phyloP scores from a whole-genome alignment of 1,140 invertebrate genomes.

The Drosophila obscura region DNA sequence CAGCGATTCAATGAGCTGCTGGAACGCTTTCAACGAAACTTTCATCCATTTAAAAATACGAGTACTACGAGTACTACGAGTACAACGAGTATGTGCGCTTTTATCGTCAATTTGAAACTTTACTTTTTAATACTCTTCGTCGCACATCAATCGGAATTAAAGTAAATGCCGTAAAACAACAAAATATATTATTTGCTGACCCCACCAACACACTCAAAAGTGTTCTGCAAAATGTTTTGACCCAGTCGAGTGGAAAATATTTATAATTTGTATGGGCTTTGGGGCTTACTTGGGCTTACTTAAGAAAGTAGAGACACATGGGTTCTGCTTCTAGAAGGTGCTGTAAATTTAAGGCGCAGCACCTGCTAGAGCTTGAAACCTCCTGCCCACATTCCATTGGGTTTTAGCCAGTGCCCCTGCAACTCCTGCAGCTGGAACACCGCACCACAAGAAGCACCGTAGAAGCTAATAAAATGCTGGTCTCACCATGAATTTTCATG shows the following conservation, averaged over 20 bases:
- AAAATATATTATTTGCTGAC: slow-evolving; percentile 20
- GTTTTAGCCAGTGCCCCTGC: too few relatives aligned
- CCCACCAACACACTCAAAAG: too few relatives aligned
- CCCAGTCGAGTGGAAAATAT: neutral
- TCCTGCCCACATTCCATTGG: too few relatives aligned
- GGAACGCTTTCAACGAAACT: slow-evolving; percentile 21
- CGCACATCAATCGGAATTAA: slow-evolving; percentile 24
- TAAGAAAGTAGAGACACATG: too few relatives aligned
- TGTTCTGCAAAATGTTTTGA: neutral
- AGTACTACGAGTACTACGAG: neutral
- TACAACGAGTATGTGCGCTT: slow-evolving; percentile 14
- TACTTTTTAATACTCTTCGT: slow-evolving; percentile 37
- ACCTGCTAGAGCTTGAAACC: too few relatives aligned
- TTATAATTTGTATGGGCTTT: neutral
- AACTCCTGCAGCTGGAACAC: slow-evolving; percentile 6
- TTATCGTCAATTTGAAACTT: slow-evolving; percentile 35
- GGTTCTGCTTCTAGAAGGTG: too few relatives aligned
- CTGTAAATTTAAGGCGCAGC: too few relatives aligned
- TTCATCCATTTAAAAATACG: slow-evolving; percentile 15
- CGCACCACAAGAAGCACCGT: neutral
- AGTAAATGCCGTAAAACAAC: slow-evolving; percentile 22
- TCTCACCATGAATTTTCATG: slow-evolving; percentile 69
- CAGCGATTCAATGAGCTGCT: slow-evolving; percentile 7
- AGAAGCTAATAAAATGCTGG: slow-evolving; percentile 62
- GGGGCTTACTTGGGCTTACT: neutral